These are phyloP conservation scores for Cyanoliseus patagonus DNA, from an alignment of 2,113 vertebrate species.

Conservation along the genomic window DNA sequence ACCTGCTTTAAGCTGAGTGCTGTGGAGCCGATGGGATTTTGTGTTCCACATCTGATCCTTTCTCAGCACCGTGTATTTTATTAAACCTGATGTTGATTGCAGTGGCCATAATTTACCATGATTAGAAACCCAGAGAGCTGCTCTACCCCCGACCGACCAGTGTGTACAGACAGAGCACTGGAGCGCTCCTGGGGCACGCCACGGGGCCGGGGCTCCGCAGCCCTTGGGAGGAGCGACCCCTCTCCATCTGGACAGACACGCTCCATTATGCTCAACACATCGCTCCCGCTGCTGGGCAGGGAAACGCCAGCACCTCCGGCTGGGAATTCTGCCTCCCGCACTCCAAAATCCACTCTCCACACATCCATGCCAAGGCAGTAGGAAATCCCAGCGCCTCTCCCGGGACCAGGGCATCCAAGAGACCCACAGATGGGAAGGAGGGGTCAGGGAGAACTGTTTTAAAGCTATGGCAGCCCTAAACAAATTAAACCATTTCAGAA, in stretches of 20 bases:
- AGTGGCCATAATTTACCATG: slow-evolving; percentile 22
- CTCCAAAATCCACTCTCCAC: neutral
- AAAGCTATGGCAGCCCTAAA: slow-evolving; percentile 47
- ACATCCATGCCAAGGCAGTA: fast-evolving
- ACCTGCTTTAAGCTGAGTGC: neutral
- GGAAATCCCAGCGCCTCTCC: neutral
- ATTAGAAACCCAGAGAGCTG: slow-evolving; percentile 33
- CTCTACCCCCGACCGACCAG: neutral
- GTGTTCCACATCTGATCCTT: neutral
- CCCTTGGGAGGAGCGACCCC: neutral
- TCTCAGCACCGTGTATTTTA: slow-evolving; percentile 5
- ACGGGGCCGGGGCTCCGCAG: neutral
- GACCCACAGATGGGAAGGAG: slow-evolving; percentile 46
- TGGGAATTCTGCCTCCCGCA: neutral
- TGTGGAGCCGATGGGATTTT: neutral
- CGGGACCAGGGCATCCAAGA: neutral
- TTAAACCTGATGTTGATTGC: slow-evolving; percentile 44
- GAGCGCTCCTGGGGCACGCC: fast-evolving
- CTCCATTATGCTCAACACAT: neutral
- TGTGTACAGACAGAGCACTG: slow-evolving; percentile 31
- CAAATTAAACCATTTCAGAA: slow-evolving; percentile 62
- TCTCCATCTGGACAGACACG: neutral
- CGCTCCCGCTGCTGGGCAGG: neutral
- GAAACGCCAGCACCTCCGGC: neutral
- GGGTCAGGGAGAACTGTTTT: slow-evolving; percentile 26